A percentile compares a stretch with the other conserved stretches of the same genome.
Evolutionary conservation across 2,888 invertebrate species (phyloP).

Genomic region (Adelognathus sp.): DNA sequence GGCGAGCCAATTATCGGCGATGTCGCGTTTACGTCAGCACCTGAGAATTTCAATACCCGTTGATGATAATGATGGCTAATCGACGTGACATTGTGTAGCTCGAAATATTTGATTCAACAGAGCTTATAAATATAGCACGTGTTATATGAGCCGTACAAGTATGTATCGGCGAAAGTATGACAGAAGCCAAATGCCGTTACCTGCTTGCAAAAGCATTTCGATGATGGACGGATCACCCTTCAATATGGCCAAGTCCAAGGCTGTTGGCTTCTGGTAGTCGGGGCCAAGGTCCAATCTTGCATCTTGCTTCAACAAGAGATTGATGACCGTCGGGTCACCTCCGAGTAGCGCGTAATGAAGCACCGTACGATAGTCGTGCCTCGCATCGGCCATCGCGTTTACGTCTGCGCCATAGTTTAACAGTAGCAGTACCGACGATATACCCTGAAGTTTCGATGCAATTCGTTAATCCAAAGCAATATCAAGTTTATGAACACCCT

Average conservation of each 20-base stretch:
- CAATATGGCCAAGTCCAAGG: slow-evolving; percentile 92
- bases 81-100: not conserved
- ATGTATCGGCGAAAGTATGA: not conserved
- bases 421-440: slow-evolving; percentile 89
- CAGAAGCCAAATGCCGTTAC: slow-evolving; percentile 79
- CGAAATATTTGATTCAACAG: not conserved
- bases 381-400: slow-evolving; percentile 92
- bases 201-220: slow-evolving; percentile 86
- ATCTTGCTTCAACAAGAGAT: slow-evolving; percentile 91
- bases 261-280: slow-evolving; percentile 88
- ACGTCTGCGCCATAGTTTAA: slow-evolving; percentile 92
- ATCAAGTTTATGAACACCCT: no score
- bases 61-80: not conserved
- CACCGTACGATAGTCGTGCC: slow-evolving; percentile 93
- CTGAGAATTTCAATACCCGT: slow-evolving; percentile 77
- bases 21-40: slow-evolving; percentile 90
- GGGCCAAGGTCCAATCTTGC: slow-evolving; percentile 86
- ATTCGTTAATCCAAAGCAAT: slow-evolving; percentile 18
- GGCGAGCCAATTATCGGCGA: slow-evolving; percentile 92
- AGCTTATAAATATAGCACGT: not conserved
- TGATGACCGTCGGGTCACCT: slow-evolving; percentile 88
- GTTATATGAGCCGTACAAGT: no score
- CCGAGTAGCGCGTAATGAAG: slow-evolving; percentile 94
- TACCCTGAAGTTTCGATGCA: slow-evolving; percentile 83
- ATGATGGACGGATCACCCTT: slow-evolving; percentile 90